phyloP scores from a whole-genome alignment of 2,113 vertebrate species.

The Oryzias curvinotus region DNA sequence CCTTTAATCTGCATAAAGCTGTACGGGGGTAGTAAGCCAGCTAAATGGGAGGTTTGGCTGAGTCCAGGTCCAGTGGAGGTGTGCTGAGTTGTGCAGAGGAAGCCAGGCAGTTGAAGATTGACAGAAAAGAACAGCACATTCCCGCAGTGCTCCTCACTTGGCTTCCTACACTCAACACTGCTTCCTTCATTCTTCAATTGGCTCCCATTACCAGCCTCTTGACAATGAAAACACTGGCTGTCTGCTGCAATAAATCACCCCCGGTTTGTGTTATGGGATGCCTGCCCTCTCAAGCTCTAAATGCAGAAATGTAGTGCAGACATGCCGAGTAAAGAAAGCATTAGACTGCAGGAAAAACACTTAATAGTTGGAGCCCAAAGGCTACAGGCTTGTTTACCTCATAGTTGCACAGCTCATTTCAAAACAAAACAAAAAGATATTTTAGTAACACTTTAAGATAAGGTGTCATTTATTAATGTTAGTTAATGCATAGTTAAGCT shows the following conservation, averaged over 20 bases:
- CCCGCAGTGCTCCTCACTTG: constrained; percentile 27
- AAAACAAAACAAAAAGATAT: background rate
- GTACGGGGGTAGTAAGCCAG: constrained; percentile 34
- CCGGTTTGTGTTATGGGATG: constrained; percentile 27
- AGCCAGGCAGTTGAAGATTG: constrained; percentile 24
- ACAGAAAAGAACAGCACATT: constrained; percentile 48
- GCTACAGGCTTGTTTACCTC: background rate
- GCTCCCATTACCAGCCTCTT: constrained; percentile 51
- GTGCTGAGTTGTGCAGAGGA: constrained; percentile 21
- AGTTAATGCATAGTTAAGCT: too few relatives aligned
- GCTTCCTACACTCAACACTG: constrained; percentile 46
- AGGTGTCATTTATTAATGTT: too few relatives aligned
- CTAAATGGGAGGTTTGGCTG: constrained; percentile 29
- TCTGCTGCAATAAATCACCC: constrained; percentile 57
- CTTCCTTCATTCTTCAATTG: constrained; percentile 61
- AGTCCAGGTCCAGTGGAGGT: constrained; percentile 47
- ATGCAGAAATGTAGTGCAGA: constrained; percentile 27
- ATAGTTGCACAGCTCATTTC: background rate
- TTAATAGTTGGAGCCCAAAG: too few relatives aligned
- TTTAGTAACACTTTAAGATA: background rate
- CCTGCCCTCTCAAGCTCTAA: constrained; percentile 12
- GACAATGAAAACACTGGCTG: constrained; percentile 59
- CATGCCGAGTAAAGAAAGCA: constrained; percentile 4
- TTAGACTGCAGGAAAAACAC: constrained; percentile 19
- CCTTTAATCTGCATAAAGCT: constrained; percentile 12